Evolutionary conservation across 2,888 invertebrate genomes (phyloP).

Genomic region (Petrolisthes manimaculis): DNA sequence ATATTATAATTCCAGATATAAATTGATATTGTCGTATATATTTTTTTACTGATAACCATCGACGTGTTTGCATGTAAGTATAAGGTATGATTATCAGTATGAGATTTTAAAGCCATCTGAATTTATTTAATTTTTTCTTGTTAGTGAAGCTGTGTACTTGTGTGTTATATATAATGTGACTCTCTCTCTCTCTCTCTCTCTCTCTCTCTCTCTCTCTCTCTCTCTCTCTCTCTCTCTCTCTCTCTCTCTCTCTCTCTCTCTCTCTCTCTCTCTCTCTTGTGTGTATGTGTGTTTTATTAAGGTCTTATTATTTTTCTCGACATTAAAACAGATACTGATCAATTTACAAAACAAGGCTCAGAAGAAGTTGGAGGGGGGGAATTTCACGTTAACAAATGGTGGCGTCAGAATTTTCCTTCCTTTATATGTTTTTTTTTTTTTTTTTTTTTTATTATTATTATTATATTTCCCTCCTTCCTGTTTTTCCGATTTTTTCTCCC

Average conservation of each 20-base stretch:
- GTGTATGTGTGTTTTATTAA: too few species aligned
- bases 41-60: too few species aligned
- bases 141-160: too few species aligned
- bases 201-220: conserved; percentile 12
- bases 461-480: not conserved
- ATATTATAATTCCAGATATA: too few species aligned
- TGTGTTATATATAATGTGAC: too few species aligned
- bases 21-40: too few species aligned
- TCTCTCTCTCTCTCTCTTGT: too few species aligned
- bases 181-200: too few species aligned
- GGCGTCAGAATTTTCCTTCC: not conserved
- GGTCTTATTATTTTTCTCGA: not conserved
- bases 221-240: not conserved
- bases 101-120: too few species aligned
- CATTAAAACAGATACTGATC: too few species aligned
- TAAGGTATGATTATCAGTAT: not conserved
- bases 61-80: not conserved
- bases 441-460: not conserved
- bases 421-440: not conserved
- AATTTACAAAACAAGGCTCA: too few species aligned
- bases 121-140: too few species aligned
- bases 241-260: not conserved
- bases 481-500: not conserved
- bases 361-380: not conserved
- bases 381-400: not conserved